Evolutionary conservation across 2,888 invertebrate genomes (phyloP).

Genomic region (Eupithecia tripunctaria): DNA sequence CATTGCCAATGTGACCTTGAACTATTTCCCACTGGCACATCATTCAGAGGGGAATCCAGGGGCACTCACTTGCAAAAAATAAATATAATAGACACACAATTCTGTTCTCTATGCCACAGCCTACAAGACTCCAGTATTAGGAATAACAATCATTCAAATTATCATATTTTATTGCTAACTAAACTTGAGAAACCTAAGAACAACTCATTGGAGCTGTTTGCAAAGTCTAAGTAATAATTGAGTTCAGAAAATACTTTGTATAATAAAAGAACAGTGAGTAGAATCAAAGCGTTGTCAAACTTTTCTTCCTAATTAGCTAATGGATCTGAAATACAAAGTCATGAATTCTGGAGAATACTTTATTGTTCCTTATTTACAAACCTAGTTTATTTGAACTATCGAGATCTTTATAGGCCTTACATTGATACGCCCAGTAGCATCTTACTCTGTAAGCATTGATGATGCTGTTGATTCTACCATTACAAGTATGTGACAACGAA

Average conservation of each 20-base stretch:
- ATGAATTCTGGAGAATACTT: slow-evolving; percentile 45
- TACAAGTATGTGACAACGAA: slow-evolving; percentile 28
- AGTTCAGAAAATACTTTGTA: background rate
- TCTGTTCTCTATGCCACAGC: background rate
- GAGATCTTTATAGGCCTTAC: slow-evolving; percentile 46
- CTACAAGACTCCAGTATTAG: background rate
- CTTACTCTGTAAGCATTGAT: slow-evolving; percentile 36
- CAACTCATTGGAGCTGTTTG: background rate
- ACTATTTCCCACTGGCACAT: slow-evolving; percentile 12
- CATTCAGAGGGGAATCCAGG: slow-evolving; percentile 18
- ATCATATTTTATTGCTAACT: background rate
- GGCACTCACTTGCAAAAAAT: background rate
- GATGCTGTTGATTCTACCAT: slow-evolving; percentile 37
- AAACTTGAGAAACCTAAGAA: background rate
- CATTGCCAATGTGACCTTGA: slow-evolving; percentile 9
- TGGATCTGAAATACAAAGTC: slow-evolving; percentile 36
- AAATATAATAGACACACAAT: background rate
- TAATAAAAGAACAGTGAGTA: background rate
- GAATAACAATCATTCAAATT: background rate
- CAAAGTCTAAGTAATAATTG: background rate
- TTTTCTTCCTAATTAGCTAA: background rate
- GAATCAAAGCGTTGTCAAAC: background rate
- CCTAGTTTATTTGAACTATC: slow-evolving; percentile 49
- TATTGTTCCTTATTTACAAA: slow-evolving; percentile 47
- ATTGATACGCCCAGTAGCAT: slow-evolving; percentile 39